Evolutionary conservation across 2,888 invertebrate genomes (phyloP).

Genomic region (Spilarctia lutea): DNA sequence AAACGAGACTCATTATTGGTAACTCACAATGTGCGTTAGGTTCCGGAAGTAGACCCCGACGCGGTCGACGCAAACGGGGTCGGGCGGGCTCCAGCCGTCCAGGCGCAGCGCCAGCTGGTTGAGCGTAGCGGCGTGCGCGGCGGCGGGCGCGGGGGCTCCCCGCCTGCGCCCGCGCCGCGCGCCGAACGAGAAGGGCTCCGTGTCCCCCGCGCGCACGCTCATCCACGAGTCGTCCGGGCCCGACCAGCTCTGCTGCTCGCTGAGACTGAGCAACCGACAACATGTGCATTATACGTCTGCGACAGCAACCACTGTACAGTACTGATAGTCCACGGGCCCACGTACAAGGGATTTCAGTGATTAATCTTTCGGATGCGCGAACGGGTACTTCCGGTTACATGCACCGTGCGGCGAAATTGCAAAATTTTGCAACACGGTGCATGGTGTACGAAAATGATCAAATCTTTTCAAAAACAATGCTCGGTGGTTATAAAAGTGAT

Average conservation of each 20-base stretch:
- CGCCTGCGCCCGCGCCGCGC: constrained; percentile 89
- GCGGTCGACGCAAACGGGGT: constrained; percentile 97
- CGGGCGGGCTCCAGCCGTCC: constrained; percentile 95
- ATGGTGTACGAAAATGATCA: too few species aligned
- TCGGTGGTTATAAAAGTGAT: too few species aligned
- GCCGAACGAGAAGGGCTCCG: constrained; percentile 95
- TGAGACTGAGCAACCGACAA: constrained; percentile 53
- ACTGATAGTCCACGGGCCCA: too few species aligned
- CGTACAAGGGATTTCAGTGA: too few species aligned
- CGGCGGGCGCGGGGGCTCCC: constrained; percentile 57
- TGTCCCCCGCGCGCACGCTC: constrained; percentile 92
- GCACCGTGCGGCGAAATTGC: too few species aligned
- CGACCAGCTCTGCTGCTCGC: constrained; percentile 59
- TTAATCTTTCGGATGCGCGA: too few species aligned
- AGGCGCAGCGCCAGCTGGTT: constrained; percentile 96
- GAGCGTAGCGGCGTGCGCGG: constrained; percentile 91
- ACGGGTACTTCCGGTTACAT: too few species aligned
- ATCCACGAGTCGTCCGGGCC: constrained; percentile 82
- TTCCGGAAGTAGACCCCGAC: constrained; percentile 97
- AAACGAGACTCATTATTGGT: too few species aligned
- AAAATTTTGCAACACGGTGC: too few species aligned
- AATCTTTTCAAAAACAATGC: too few species aligned
- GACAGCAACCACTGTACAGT: too few species aligned
- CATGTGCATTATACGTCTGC: not conserved
- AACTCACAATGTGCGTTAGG: constrained; percentile 67